Conservation (phyloP, 2,113 vertebrate species). For the Sciurus niger region DNA sequence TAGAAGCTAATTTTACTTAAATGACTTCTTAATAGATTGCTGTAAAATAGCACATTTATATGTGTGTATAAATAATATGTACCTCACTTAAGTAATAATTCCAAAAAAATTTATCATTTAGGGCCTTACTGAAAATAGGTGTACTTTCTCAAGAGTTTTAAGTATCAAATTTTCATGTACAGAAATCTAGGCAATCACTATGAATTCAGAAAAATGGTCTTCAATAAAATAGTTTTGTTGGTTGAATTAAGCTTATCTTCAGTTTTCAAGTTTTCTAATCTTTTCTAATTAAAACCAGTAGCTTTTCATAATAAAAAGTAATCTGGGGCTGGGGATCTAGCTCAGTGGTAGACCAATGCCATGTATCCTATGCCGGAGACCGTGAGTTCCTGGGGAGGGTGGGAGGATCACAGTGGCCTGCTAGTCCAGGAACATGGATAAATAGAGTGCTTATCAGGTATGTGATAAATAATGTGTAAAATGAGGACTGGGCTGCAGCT, state of each 20-base stretch:
- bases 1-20: no score
- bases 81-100: not conserved
- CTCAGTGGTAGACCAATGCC: no score
- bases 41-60: not conserved
- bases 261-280: conserved; percentile 4
- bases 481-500: no score
- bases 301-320: not conserved
- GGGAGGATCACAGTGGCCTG: not conserved
- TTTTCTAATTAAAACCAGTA: not conserved
- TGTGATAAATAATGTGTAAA: not conserved
- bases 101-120: not conserved
- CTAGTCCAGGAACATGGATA: not conserved
- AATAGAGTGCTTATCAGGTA: conserved; percentile 7
- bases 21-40: no score
- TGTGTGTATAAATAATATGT: not conserved
- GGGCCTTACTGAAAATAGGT: not conserved
- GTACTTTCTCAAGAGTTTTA: not conserved
- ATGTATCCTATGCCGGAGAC: no score
- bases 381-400: no score
- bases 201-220: not conserved
- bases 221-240: not conserved
- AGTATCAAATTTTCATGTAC: not conserved
- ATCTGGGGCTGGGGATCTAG: not conserved
- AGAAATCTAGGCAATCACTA: not conserved
- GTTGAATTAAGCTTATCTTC: not conserved